Evolutionary conservation across 2,113 vertebrate genomes (phyloP).

Genomic region (Hippopotamus amphibius): DNA sequence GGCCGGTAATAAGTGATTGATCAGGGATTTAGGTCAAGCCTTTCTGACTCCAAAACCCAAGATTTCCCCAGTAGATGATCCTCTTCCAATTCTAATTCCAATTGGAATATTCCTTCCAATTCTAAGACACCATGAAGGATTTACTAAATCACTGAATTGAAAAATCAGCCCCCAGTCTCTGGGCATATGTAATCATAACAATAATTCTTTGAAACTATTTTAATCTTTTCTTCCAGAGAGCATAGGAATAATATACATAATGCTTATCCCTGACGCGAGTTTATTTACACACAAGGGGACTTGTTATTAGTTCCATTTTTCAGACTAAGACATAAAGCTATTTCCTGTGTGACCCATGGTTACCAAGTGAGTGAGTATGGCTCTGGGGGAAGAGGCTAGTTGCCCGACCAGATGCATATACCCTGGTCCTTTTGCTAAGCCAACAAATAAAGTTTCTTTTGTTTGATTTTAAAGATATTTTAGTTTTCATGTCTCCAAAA

Average conservation of each 20-base stretch:
- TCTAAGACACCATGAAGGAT: background rate
- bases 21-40: background rate
- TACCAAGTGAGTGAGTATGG: background rate
- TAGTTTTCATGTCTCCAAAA: constrained; percentile 2
- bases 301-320: constrained; percentile 72
- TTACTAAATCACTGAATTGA: constrained; percentile 50
- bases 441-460: background rate
- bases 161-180: constrained; percentile 32
- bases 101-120: background rate
- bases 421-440: background rate
- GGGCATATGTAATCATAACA: constrained; percentile 26
- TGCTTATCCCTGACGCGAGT: background rate
- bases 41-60: background rate
- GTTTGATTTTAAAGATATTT: background rate
- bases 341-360: constrained; percentile 46
- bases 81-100: background rate
- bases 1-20: background rate
- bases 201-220: constrained; percentile 49
- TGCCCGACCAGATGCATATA: background rate
- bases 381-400: background rate
- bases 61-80: background rate
- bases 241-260: background rate
- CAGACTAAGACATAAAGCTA: background rate
- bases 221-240: constrained; percentile 55
- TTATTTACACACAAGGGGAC: constrained; percentile 63